These are phyloP conservation scores for Tetheella fluctuosa DNA, from an alignment of 2,888 invertebrate species.

Conservation along the genomic window DNA sequence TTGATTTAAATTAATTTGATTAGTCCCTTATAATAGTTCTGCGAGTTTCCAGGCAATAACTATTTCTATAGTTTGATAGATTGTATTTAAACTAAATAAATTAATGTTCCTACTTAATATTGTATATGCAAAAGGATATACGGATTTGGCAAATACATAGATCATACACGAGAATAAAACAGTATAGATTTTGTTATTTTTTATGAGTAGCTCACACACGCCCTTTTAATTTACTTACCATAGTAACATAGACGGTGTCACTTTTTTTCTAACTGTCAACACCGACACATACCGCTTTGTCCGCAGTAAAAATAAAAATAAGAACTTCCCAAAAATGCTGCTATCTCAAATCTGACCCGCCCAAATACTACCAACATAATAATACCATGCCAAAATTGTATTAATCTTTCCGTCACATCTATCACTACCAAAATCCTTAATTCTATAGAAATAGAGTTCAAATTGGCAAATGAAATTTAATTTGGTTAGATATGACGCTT, in stretches of 20 bases:
- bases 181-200: background rate
- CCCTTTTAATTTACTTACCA: background rate
- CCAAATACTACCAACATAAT: constrained; percentile 34
- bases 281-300: constrained; percentile 25
- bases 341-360: constrained; percentile 38
- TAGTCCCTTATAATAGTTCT: too few relatives aligned
- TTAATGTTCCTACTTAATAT: too few relatives aligned
- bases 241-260: background rate
- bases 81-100: too few relatives aligned
- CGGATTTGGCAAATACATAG: too few relatives aligned
- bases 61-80: too few relatives aligned
- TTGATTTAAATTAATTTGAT: background rate
- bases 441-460: constrained; percentile 15
- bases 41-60: too few relatives aligned
- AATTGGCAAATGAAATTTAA: background rate
- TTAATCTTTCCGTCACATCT: constrained; percentile 30
- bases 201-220: background rate
- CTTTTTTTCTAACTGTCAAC: constrained; percentile 15
- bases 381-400: constrained; percentile 37
- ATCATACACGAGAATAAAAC: too few relatives aligned
- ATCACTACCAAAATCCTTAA: constrained; percentile 27
- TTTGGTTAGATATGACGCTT: constrained; percentile 11
- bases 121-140: too few relatives aligned
- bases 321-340: constrained; percentile 13
- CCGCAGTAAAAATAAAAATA: constrained; percentile 25